Percentiles rank a stretch among this genome's conserved stretches.
These are phyloP conservation scores for Stictonetta naevosa DNA, from an alignment of 2,113 vertebrate species.

Conservation along the genomic window DNA sequence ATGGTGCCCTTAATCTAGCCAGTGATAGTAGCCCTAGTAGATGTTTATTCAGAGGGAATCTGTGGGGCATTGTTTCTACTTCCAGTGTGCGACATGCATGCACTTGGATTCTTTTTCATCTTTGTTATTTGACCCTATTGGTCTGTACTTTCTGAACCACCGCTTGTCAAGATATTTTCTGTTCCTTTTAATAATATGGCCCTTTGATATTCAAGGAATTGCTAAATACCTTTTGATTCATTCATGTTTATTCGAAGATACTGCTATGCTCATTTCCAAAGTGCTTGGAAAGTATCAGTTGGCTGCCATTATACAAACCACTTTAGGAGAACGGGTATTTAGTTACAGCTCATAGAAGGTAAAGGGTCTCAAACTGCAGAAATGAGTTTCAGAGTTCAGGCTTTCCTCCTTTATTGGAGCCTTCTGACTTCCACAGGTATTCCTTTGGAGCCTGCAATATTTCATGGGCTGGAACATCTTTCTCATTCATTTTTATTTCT, in stretches of 20 bases:
- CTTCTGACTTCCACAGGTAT: background rate
- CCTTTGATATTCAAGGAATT: background rate
- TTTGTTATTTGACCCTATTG: background rate
- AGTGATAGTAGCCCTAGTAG: background rate
- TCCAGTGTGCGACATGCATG: background rate
- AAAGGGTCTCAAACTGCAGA: background rate
- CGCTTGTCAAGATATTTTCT: background rate
- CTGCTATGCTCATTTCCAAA: background rate
- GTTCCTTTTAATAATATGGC: accelerated
- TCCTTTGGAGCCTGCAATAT: background rate
- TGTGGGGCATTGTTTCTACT: accelerated
- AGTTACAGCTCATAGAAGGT: background rate
- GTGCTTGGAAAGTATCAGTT: background rate
- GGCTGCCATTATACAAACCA: background rate
- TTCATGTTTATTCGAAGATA: background rate
- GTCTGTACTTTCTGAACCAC: background rate
- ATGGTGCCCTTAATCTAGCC: background rate
- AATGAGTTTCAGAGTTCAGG: accelerated
- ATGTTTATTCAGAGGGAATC: background rate
- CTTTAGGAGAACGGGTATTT: background rate
- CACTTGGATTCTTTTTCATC: background rate
- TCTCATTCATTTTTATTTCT: background rate
- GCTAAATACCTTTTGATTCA: background rate
- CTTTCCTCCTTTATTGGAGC: background rate
- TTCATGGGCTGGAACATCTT: background rate